Base-by-base conservation (phyloP, 2,888 invertebrate genomes). In the Volucella inanis region DNA sequence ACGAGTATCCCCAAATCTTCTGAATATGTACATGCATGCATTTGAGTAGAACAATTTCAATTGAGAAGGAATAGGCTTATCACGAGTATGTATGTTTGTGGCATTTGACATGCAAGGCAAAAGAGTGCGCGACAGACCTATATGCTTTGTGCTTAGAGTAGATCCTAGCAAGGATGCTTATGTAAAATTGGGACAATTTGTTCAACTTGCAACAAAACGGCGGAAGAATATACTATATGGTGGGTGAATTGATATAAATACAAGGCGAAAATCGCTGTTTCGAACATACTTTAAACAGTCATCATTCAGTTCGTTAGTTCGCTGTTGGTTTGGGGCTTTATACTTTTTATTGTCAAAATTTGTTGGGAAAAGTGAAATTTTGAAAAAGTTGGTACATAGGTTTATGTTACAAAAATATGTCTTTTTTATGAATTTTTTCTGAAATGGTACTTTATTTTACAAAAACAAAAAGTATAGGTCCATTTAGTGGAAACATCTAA, bases 161-260 rank as follows among this genome's bases (percentile, higher is more conserved):
- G 15, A 65, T 45, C 70, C 70, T 15, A n/a, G 18, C 38, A 3
- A 14, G 18, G 10, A 52, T 18, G 22, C 15, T 31, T 14, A 11
- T 50, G n/a, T 10, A 14, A 18, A 55, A 45, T 39, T 12, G 12
- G 18, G 59, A 2, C n/a, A 61, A 39, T n/a, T 12, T 10, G 85
- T 62, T 57, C 9, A 81, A 72, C 85, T 85, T 85, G 9, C 47
- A 47, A 62, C 41, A 15, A 54, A 62, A 0, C 12, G 11, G 72
- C 81, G 80, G 67, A 85, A 9, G 85, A 85, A 77, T 85, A 81
- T 72, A 85, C 12, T 9, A 0, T 3, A 12, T 15, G 50, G 85
- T 81, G 81, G 85, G 85, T 81, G 11, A 38, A 59, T 47, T 41
- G 52, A 68, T 85, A 85, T 85, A 85, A 68, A 77, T 80, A 72